phyloP scores from a whole-genome alignment of 2,888 invertebrate genomes.

The Kryphioiulus occultus region DNA sequence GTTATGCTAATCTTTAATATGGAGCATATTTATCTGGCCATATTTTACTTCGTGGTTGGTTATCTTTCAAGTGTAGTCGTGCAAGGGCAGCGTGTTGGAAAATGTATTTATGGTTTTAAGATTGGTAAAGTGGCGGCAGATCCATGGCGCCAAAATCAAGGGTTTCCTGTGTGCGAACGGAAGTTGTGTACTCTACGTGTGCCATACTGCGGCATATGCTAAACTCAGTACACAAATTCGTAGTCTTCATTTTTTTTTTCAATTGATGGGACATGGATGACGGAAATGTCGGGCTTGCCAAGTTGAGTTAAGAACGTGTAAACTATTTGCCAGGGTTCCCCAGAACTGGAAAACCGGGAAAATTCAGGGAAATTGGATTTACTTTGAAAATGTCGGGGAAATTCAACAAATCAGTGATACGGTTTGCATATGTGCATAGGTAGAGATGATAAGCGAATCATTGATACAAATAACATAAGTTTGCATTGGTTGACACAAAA shows the following conservation, averaged over 20 bases:
- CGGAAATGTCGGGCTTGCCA: no score
- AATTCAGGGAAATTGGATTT: no score
- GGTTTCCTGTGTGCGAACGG: neutral
- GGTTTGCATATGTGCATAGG: no score
- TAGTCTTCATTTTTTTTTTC: neutral
- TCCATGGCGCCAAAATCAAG: neutral
- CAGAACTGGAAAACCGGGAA: no score
- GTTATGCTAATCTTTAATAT: neutral
- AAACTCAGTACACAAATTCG: neutral
- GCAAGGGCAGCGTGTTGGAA: neutral
- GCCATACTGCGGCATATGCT: neutral
- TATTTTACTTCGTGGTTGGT: neutral
- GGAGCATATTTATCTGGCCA: neutral
- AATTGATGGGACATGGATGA: no score
- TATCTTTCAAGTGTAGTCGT: constrained; percentile 17
- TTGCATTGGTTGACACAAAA: no score
- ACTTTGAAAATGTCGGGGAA: no score
- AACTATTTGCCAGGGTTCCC: no score
- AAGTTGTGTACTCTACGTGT: neutral
- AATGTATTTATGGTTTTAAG: constrained; percentile 11
- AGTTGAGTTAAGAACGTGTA: no score
- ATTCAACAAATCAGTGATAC: no score
- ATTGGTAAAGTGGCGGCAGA: constrained; percentile 4
- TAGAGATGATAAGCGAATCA: no score
- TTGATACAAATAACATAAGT: no score